A percentile compares a stretch with the other conserved stretches of the same genome.
phyloP scores from a whole-genome alignment of 1,140 invertebrate genomes.

The Megalonaias nervosa region DNA sequence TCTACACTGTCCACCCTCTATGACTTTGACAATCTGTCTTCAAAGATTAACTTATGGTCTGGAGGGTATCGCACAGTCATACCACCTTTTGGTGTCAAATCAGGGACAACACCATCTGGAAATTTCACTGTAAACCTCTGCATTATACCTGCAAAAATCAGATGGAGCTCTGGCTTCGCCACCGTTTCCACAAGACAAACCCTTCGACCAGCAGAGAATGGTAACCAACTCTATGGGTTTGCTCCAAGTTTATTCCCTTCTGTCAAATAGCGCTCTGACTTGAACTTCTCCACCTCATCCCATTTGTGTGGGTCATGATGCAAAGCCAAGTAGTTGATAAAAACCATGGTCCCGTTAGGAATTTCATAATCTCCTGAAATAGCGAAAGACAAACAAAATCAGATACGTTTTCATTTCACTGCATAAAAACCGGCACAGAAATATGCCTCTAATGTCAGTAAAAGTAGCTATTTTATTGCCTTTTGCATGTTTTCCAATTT shows the following conservation, averaged over 20 bases:
- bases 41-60: too few relatives aligned
- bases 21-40: too few relatives aligned
- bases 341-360: conserved; percentile 75
- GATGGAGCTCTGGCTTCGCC: conserved; percentile 65
- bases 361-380: conserved; percentile 42
- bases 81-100: background rate
- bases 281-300: conserved; percentile 81
- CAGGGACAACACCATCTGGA: background rate
- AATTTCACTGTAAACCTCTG: conserved; percentile 43
- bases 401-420: background rate
- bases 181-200: conserved; percentile 92
- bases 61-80: too few relatives aligned
- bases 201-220: conserved; percentile 86
- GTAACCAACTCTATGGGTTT: conserved; percentile 83
- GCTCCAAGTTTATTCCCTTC: conserved; percentile 73
- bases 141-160: conserved; percentile 53
- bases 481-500: too few relatives aligned
- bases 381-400: conserved; percentile 5
- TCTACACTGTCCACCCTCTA: too few relatives aligned
- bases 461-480: too few relatives aligned
- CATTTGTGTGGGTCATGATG: conserved; percentile 84
- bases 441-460: too few relatives aligned
- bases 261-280: conserved; percentile 75
- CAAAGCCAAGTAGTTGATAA: conserved; percentile 86
- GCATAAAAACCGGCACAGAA: too few relatives aligned